Evolutionary conservation across 2,113 vertebrate genomes (phyloP).

Genomic region (Ictalurus furcatus): DNA sequence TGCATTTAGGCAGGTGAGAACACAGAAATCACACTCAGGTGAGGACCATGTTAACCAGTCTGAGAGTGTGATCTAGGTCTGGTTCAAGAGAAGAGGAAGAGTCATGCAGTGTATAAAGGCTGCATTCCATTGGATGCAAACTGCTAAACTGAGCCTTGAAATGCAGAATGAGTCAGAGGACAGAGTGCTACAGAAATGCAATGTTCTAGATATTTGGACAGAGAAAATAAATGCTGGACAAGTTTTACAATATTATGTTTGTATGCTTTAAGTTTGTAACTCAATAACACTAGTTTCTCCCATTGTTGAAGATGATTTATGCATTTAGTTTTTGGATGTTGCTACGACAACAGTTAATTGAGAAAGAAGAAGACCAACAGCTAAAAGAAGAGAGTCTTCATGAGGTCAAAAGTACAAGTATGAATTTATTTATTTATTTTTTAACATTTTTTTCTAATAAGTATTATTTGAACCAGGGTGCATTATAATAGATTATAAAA

Average conservation of each 20-base stretch:
- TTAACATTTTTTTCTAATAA: neutral
- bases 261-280: neutral
- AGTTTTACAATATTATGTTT: neutral
- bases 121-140: neutral
- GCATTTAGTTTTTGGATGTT: conserved; percentile 76
- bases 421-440: conserved; percentile 23
- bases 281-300: neutral
- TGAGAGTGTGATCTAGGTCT: neutral
- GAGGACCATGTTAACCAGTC: neutral
- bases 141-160: neutral
- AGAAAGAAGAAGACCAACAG: conserved; percentile 60
- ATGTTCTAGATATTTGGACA: neutral
- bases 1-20: neutral
- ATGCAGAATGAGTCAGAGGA: neutral
- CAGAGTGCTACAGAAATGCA: neutral
- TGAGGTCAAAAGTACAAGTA: conserved; percentile 59
- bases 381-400: conserved; percentile 58
- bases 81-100: neutral
- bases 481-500: neutral
- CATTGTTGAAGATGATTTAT: conserved; percentile 69
- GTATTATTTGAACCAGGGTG: neutral
- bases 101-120: neutral
- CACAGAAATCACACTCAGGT: neutral
- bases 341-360: conserved; percentile 74
- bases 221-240: neutral